These are phyloP conservation scores for Julus scandinavius DNA, from an alignment of 2,888 invertebrate genomes.

Conservation along the genomic window DNA sequence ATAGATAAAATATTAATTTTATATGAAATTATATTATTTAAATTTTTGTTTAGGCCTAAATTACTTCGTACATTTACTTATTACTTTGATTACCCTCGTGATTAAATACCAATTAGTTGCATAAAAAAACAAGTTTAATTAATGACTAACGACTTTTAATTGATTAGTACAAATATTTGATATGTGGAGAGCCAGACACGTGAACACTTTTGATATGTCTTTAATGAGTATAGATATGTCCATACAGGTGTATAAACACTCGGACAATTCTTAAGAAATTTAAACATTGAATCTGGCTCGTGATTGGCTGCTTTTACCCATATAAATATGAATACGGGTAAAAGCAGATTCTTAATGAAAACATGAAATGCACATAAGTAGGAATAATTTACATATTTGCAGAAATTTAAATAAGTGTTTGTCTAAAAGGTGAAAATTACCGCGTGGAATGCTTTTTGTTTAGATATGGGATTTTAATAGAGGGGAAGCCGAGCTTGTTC, in stretches of 20 bases:
- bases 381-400: background rate
- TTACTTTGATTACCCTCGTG: too few relatives aligned
- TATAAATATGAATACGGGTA: too few relatives aligned
- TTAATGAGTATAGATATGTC: background rate
- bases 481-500: background rate
- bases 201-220: background rate
- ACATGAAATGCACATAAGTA: background rate
- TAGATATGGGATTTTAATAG: background rate
- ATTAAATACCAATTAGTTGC: background rate
- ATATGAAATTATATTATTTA: too few relatives aligned
- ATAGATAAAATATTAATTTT: too few relatives aligned
- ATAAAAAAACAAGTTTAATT: background rate
- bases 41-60: too few relatives aligned
- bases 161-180: conserved; percentile 7
- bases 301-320: background rate
- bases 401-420: background rate
- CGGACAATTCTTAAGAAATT: too few relatives aligned
- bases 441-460: background rate
- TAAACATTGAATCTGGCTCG: too few relatives aligned
- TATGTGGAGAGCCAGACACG: background rate
- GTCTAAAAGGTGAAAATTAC: conserved; percentile 19
- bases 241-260: background rate
- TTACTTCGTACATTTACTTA: too few relatives aligned
- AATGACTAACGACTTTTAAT: background rate
- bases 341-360: too few relatives aligned